Percentiles rank a stretch among this genome's conserved stretches.
Evolutionary conservation across 2,888 invertebrate species (phyloP).

Genomic region (Drosophila prostipennis): DNA sequence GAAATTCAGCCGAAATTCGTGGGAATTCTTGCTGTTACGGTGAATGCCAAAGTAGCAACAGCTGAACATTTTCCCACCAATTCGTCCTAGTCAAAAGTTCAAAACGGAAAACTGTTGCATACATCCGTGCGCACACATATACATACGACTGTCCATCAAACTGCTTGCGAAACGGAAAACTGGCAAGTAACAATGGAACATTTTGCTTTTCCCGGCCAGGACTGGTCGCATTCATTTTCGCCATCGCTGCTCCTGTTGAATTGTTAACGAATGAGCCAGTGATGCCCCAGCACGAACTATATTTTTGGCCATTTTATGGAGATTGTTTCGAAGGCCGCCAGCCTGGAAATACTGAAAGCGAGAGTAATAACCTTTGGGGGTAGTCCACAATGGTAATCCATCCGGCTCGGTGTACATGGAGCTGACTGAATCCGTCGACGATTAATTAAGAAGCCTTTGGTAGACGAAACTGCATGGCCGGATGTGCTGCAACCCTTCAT

Average conservation of each 20-base stretch:
- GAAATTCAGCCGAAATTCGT: background rate
- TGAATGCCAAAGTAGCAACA: conserved; percentile 11
- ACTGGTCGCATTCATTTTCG: conserved; percentile 12
- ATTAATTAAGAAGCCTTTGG: conserved; percentile 3
- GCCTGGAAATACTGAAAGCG: background rate
- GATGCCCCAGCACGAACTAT: background rate
- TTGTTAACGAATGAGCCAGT: conserved; percentile 6
- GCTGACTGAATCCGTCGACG: background rate
- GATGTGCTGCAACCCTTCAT: background rate
- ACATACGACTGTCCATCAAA: background rate
- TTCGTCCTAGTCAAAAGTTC: background rate
- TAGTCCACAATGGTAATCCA: background rate
- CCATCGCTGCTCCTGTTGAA: background rate
- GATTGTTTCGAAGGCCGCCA: background rate
- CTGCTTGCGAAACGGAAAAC: conserved; percentile 5
- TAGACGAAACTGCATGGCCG: background rate
- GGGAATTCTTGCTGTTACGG: background rate
- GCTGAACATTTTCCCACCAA: conserved; percentile 23
- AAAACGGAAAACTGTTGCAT: conserved; percentile 8
- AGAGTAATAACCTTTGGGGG: background rate
- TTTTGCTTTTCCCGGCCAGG: background rate
- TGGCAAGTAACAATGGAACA: conserved; percentile 1
- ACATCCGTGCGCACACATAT: conserved; percentile 3
- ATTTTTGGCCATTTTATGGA: background rate
- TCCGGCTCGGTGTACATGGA: background rate